These are phyloP conservation scores for Microplitis manilae DNA, from an alignment of 2,888 invertebrate genomes.

Conservation along the genomic window DNA sequence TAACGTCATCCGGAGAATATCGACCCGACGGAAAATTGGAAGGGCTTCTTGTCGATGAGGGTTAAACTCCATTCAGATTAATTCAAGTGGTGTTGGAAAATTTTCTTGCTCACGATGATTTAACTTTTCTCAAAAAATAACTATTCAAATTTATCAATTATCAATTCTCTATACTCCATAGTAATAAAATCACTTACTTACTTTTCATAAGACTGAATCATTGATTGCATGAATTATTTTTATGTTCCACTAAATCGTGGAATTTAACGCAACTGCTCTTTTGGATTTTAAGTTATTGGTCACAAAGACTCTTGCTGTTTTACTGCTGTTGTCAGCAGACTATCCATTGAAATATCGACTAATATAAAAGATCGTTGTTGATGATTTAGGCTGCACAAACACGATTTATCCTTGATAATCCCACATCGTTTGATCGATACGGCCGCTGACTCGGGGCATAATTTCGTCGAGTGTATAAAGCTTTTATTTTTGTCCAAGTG, in stretches of 20 bases:
- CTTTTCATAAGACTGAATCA: not conserved
- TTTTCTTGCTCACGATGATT: not conserved
- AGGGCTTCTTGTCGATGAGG: constrained; percentile 15
- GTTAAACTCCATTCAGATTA: constrained; percentile 27
- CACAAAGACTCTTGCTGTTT: not conserved
- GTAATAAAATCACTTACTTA: not conserved
- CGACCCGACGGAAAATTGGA: constrained; percentile 23
- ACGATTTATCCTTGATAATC: constrained; percentile 14
- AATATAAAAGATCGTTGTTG: not conserved
- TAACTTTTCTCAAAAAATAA: not conserved
- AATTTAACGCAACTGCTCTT: not conserved
- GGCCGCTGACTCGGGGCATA: constrained; percentile 2
- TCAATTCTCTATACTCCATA: not conserved
- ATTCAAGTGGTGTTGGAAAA: constrained; percentile 25
- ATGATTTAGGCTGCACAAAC: constrained; percentile 20
- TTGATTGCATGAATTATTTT: not conserved
- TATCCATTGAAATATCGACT: not conserved
- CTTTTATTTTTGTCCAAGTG: constrained; percentile 35
- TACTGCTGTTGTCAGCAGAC: not conserved
- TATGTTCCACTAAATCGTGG: not conserved
- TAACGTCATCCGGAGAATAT: constrained; percentile 37
- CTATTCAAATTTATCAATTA: not conserved
- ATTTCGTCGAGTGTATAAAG: constrained; percentile 9
- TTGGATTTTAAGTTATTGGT: not conserved
- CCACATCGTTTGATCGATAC: constrained; percentile 48